Evolutionary conservation across 1,140 invertebrate species (phyloP).

Genomic region (Saccostrea glomerata): DNA sequence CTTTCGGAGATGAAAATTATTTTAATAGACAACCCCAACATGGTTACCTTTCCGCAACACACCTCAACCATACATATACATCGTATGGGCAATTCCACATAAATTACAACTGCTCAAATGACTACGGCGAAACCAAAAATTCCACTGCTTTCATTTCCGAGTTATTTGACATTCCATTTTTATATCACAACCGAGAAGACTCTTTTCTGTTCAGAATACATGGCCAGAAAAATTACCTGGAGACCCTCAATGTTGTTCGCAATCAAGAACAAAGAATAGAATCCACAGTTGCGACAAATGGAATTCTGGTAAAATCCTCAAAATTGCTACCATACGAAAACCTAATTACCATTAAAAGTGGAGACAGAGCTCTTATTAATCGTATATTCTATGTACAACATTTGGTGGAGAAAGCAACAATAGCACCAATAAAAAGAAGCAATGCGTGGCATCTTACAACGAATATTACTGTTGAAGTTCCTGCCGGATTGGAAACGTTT

Average conservation of each 20-base stretch:
- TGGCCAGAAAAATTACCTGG: conserved; percentile 41
- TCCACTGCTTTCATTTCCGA: conserved; percentile 44
- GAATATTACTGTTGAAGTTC: conserved; percentile 64
- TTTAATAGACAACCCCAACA: not conserved
- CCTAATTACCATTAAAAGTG: conserved; percentile 54
- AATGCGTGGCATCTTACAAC: conserved; percentile 67
- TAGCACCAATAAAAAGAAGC: conserved; percentile 53
- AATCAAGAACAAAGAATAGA: conserved; percentile 8
- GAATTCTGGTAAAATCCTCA: conserved; percentile 3
- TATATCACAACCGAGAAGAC: conserved; percentile 26
- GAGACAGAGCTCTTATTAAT: conserved; percentile 50
- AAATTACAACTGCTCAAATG: conserved; percentile 40
- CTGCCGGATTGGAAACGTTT: conserved; percentile 66
- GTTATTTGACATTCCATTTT: conserved; percentile 50
- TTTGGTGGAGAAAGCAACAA: conserved; percentile 52
- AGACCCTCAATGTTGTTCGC: conserved; percentile 2
- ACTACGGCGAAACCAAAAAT: conserved; percentile 19
- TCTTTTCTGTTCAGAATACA: conserved; percentile 11
- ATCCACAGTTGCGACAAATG: not conserved
- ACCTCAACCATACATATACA: conserved; percentile 7
- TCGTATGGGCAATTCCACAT: conserved; percentile 39
- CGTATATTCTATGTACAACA: conserved; percentile 63
- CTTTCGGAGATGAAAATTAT: conserved; percentile 54
- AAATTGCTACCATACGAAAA: conserved; percentile 60
- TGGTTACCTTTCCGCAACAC: not conserved